Evolutionary conservation across 2,113 vertebrate species (phyloP), one percentile per base, ranked within the genome.

Genomic region (Garra rufa): DNA sequence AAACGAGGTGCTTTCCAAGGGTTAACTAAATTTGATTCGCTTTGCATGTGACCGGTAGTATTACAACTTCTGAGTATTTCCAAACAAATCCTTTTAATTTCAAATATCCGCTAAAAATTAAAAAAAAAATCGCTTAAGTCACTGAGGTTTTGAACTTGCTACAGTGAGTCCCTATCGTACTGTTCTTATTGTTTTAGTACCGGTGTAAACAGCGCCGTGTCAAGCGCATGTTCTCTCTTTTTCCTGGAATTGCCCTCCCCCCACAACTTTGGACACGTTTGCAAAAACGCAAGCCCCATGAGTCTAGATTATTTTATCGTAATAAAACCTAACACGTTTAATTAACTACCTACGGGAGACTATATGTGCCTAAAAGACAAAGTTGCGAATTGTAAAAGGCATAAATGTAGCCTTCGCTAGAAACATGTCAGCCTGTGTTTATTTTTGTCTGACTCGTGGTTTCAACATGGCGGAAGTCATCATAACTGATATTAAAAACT

Each of bases 381-480:
- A 43, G 4, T 34, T 50, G 26, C 24, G 26, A 6, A 21, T 50
- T 76, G 26, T 24, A 43, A 4, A 55, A 1, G 57, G 59, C 21
- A 21, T 65, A 59, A 50, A 15, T 9, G 77, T 15, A 46, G 71
- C 46, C 43, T 30, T 46, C 14, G 34, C 38, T 13, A 70, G 61
- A 55, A 84, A 52, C 82, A 82, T 81, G 63, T 10, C 43, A 65
- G 24, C 28, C 80, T 79, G 48, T 87, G 84, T 87, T 88, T 83
- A 61, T 87, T 87, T 87, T 82, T 67, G 84, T 88, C 78, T 57
- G 87, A 76, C 85, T 83, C 81, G 30, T 78, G 83, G 24, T 71
- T 73, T 55, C 88, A 91, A 89, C 85, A 90, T 88, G 89, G 88
- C 88, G 85, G 86, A 86, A 90, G 57, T 76, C n/a, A 74, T 28